Conservation (phyloP, 2,113 vertebrate genomes). For the Sphyrna mokarran region DNA sequence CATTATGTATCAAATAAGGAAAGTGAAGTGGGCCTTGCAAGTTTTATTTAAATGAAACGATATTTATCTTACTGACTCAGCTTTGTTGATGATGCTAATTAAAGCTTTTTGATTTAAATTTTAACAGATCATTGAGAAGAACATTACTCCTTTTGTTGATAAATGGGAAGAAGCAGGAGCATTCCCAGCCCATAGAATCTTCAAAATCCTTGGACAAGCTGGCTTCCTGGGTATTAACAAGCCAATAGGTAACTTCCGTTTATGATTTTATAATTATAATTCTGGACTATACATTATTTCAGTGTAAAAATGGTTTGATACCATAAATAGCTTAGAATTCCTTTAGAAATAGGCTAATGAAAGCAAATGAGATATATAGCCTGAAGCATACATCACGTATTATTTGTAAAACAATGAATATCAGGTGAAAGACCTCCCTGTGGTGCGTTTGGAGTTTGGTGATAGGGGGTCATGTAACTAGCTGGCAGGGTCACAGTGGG, state of each 20-base stretch:
- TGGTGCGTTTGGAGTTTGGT: too few species aligned
- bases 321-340: not conserved
- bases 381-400: not conserved
- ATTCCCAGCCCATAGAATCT: conserved; percentile 71
- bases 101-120: not conserved
- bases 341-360: not conserved
- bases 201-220: conserved; percentile 68
- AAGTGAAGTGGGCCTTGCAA: not conserved
- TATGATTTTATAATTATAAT: not conserved
- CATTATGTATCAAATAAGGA: not conserved
- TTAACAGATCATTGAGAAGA: conserved; percentile 67
- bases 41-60: not conserved
- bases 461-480: too few species aligned
- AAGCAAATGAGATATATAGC: not conserved
- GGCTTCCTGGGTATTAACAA: conserved; percentile 72
- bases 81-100: not conserved
- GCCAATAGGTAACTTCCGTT: conserved; percentile 54
- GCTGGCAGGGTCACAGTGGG: too few species aligned
- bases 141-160: conserved; percentile 72
- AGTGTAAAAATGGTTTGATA: not conserved
- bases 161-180: conserved; percentile 69
- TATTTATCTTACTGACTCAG: not conserved
- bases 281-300: not conserved
- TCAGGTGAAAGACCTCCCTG: not conserved
- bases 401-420: not conserved